Base-by-base conservation (phyloP, 2,113 vertebrate species). In the Dipodomys merriami region DNA sequence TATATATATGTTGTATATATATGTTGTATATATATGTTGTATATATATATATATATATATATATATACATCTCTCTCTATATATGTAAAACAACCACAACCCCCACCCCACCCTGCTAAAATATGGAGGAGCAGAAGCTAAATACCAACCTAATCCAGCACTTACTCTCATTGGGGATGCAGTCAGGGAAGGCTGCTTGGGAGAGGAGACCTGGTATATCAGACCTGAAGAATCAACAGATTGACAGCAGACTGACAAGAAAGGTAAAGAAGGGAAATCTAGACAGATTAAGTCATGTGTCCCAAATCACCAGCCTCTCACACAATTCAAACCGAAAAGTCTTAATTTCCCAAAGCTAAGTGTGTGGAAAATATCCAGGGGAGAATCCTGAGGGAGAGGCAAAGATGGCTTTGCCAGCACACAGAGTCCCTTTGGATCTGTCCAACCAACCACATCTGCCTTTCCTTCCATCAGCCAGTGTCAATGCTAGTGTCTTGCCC, bases 401-500 rank as follows among this genome's bases (percentile, higher is more conserved):
- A 19, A 35, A 46, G 10, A 0, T 1, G 18, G 16, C 27, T 39
- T 82, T n/a, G 84, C 39, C 25, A 23, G 29, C 6, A 3, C 0
- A 2, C 15, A 20, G 8, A 1, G 7, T 46, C 68, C 35, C 33
- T 53, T 30, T n/a, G 13, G 65, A 64, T 83, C 53, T 44, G 15
- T 33, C 29, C 20, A 12, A n/a, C 18, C n/a, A 67, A 53, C 65
- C 33, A 65, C 3, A 19, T 62, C 13, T 49, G 35, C 60, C 78
- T 22, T 71, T 65, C 83, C 68, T 57, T 39, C 68, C 64, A 68
- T 96, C 96, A 90, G 46, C 94, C 92, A 81, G 78, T 88, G 16
- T 57, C 53, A 57, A 57, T 57, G 53, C 53, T 57, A 57, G 95
- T 91, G 97, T 97, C 98, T 97, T 97, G 97, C 98, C 97, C 97